A percentile compares a stretch with the other conserved stretches of the same genome.
Evolutionary conservation across 2,113 vertebrate genomes (phyloP).

Genomic region (Eulacestoma nigropectus): DNA sequence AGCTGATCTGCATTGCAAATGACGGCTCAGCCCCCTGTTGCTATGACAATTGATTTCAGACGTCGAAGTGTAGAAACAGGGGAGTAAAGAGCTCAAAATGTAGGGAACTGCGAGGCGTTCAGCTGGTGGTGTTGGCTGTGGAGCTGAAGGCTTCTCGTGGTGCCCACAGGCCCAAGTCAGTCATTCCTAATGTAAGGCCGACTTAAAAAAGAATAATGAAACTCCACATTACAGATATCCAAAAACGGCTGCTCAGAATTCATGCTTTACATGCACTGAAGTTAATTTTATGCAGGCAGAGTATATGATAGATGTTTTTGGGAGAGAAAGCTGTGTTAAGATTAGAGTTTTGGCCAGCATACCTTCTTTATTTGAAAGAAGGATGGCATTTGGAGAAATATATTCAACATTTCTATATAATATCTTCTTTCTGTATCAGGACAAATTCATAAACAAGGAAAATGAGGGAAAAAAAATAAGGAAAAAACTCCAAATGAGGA

Average conservation of each 20-base stretch:
- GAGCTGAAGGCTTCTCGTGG: background rate
- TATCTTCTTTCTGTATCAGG: background rate
- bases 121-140: background rate
- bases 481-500: background rate
- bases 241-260: background rate
- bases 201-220: background rate
- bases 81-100: background rate
- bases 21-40: background rate
- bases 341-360: background rate
- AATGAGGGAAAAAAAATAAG: background rate
- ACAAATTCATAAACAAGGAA: background rate
- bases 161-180: background rate
- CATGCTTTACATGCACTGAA: background rate
- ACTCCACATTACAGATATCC: fast-evolving
- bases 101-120: background rate
- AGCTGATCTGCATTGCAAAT: background rate
- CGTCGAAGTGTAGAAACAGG: background rate
- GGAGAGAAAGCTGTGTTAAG: background rate
- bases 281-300: background rate
- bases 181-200: background rate
- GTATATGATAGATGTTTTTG: background rate
- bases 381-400: background rate
- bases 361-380: background rate
- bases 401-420: background rate
- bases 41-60: background rate